Evolutionary conservation across 2,797 vertebrate genomes (phyloP).

Genomic region (Emys orbicularis): DNA sequence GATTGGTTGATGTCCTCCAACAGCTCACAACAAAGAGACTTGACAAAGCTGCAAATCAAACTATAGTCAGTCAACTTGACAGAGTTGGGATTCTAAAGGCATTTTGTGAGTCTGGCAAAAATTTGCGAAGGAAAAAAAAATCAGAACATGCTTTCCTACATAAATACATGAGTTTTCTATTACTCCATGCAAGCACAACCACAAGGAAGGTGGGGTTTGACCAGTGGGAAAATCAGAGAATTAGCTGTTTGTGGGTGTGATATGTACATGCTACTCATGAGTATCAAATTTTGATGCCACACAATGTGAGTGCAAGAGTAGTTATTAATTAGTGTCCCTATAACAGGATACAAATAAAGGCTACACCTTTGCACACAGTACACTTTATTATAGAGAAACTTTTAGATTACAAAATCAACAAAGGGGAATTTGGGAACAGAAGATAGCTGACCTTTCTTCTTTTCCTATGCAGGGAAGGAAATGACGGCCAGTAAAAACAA

Average conservation of each 20-base stretch:
- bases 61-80: slow-evolving; percentile 5
- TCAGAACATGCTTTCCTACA: neutral
- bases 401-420: neutral
- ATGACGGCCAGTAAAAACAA: neutral
- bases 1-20: neutral
- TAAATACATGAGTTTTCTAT: neutral
- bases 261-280: neutral
- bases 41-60: neutral
- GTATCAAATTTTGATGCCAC: neutral
- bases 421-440: neutral
- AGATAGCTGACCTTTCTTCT: too few relatives aligned
- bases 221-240: neutral
- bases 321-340: neutral
- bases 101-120: neutral
- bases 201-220: neutral
- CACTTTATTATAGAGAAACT: neutral
- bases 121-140: slow-evolving; percentile 19
- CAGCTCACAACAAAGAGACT: neutral
- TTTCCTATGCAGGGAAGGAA: neutral
- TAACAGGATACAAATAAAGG: neutral
- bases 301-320: fast-evolving
- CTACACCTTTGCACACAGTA: neutral
- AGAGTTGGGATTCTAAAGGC: neutral
- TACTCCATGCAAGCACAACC: neutral
- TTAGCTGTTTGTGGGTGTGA: neutral